Evolutionary conservation across 2,797 vertebrate genomes (phyloP).

Genomic region (Enteromius thamalakanensis): DNA sequence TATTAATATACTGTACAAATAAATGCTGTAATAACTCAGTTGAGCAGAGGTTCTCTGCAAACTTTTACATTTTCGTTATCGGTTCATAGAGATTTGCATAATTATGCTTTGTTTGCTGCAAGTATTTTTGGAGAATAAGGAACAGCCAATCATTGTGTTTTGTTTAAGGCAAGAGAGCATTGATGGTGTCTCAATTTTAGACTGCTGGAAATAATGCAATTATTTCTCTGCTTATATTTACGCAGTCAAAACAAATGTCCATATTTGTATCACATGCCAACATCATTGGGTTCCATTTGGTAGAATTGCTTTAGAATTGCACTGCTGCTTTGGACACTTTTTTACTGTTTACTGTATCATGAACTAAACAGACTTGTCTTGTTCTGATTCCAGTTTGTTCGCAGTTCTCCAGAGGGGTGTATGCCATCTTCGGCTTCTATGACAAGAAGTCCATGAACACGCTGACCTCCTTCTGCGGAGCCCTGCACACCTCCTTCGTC

Average conservation of each 20-base stretch:
- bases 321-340: not conserved
- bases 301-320: not conserved
- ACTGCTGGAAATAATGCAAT: slow-evolving; percentile 50
- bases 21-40: slow-evolving; percentile 12
- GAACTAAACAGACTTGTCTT: slow-evolving; percentile 31
- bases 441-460: slow-evolving; percentile 99
- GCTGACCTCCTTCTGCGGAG: slow-evolving; percentile 97
- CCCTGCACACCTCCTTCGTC: slow-evolving; percentile 97
- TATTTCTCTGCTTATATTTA: slow-evolving; percentile 44
- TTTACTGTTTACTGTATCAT: slow-evolving; percentile 1
- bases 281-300: slow-evolving; percentile 22
- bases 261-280: slow-evolving; percentile 30
- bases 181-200: slow-evolving; percentile 41
- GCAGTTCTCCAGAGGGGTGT: slow-evolving; percentile 98
- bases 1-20: too few relatives aligned
- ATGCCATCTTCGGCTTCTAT: slow-evolving; percentile 99
- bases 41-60: slow-evolving; percentile 44
- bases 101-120: slow-evolving; percentile 57
- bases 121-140: slow-evolving; percentile 68
- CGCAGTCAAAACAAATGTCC: slow-evolving; percentile 38
- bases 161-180: slow-evolving; percentile 38
- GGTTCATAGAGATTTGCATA: slow-evolving; percentile 48
- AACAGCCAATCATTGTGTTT: slow-evolving; percentile 64
- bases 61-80: slow-evolving; percentile 39
- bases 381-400: slow-evolving; percentile 88